Percentiles rank a stretch among this genome's conserved stretches.
These are phyloP conservation scores for Dunckerocampus dactyliophorus DNA, from an alignment of 2,113 vertebrate species.

Conservation along the genomic window DNA sequence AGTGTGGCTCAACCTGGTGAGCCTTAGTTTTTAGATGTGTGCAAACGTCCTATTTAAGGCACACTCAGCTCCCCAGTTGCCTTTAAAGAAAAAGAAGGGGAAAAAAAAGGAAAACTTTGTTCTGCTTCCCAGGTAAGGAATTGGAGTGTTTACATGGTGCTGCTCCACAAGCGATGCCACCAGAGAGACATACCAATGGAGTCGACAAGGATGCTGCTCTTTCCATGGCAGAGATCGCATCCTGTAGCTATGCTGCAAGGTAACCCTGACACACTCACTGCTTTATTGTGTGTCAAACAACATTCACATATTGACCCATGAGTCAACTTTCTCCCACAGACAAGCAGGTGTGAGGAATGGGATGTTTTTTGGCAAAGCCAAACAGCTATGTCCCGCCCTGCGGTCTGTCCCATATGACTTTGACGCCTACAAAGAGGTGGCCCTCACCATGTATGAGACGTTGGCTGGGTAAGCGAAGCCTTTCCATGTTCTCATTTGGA, in stretches of 20 bases:
- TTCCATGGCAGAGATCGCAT: slow-evolving; percentile 97
- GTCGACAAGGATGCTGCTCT: slow-evolving; percentile 70
- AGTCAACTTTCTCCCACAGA: slow-evolving; percentile 65
- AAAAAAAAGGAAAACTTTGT: neutral
- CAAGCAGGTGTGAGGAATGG: slow-evolving; percentile 91
- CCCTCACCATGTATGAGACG: slow-evolving; percentile 86
- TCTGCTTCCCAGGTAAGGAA: slow-evolving; percentile 47
- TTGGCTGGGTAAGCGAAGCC: slow-evolving; percentile 80
- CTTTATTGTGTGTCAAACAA: neutral
- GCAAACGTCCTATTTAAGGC: neutral
- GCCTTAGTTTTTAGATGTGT: neutral
- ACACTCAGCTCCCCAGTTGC: neutral
- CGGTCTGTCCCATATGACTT: slow-evolving; percentile 92
- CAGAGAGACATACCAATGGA: slow-evolving; percentile 69
- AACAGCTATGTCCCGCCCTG: slow-evolving; percentile 86
- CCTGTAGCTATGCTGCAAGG: slow-evolving; percentile 98
- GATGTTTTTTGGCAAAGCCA: slow-evolving; percentile 96
- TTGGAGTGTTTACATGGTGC: slow-evolving; percentile 68
- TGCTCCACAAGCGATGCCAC: slow-evolving; percentile 68
- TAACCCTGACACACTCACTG: slow-evolving; percentile 39
- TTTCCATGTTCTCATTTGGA: neutral
- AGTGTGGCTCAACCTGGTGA: slow-evolving; percentile 69
- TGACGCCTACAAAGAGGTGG: slow-evolving; percentile 91
- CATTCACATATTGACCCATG: neutral
- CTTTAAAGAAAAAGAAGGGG: too few relatives aligned